Evolutionary conservation across 2,113 vertebrate genomes (phyloP), one percentile per base, ranked within the genome.

Genomic region (Heliornis fulica): DNA sequence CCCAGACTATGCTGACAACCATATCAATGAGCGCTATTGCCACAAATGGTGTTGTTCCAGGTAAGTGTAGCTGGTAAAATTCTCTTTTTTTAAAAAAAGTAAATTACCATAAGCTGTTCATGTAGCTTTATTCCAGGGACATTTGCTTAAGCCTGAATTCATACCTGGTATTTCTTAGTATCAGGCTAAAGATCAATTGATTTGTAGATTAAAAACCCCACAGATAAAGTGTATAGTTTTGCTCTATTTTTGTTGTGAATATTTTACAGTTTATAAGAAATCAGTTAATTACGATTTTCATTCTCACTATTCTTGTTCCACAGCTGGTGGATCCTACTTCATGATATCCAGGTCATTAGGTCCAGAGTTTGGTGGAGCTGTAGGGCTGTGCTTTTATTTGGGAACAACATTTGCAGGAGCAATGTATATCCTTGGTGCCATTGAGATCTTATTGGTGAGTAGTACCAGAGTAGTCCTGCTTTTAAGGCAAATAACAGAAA

Each of bases 21-120:
- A 99, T 99, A 98, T 99, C 99, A 69, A 99, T 99, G 99, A 99
- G 99, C 61, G 99, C 99, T 84, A 99, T 99, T 51, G 99, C 99
- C 64, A 99, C 99, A 38, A 99, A 99, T 16, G 99, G 99, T 26
- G 99, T 99, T 63, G 99, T 99, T 95, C 99, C 99, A 98, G 99
- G 99, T 99, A 98, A 95, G 56, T 15, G 32, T 15, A 22, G 26
- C 54, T 38, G 38, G 25, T 10, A 79, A 70, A 65, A 23, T 43
- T 68, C 36, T 89, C 9, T 82, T 11, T 83, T 23, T 41, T 48
- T 36, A 26, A 50, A 65, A 46, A 50, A 51, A 38, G 22, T 23
- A 17, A 40, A 13, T 70, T 71, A 2, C 43, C 76, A 0, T 43
- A 64, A 82, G 29, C 5, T 88, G 23, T 76, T 83, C 69, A 38